Evolutionary conservation across 2,888 invertebrate species (phyloP), one percentile per base, ranked within the genome.

Genomic region (Anoplius nigerrimus): DNA sequence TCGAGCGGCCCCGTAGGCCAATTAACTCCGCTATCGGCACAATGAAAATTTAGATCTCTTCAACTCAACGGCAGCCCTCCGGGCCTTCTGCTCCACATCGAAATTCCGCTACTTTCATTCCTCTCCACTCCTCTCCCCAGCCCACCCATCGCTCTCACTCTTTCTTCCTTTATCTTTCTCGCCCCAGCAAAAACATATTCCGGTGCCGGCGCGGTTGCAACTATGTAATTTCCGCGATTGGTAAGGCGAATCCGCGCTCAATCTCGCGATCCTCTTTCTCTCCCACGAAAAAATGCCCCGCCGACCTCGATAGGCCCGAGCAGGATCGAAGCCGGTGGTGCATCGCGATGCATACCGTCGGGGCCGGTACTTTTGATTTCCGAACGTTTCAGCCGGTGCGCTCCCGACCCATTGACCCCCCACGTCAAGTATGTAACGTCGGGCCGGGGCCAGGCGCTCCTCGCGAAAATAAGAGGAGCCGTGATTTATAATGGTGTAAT

Each of bases 401-500:
- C 57, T 34, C 34, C 65, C 66, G 81, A 82, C 79, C 81, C 65
- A 66, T 61, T 83, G 79, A 83, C 84, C 83, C 75, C 64, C 66
- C 78, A 80, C 80, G 80, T 84, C 77, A 78, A 79, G 72, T 72
- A 67, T 69, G 67, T 60, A 57, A 16, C 21, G 45, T 43, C 18
- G 13, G 70, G 27, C 65, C 48, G 55, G 53, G 51, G 43, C 58
- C 57, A 69, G 72, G 69, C 72, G n/a, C n/a, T n/a, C n/a, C n/a
- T 76, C 75, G 63, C 67, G 71, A 83, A 84, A 84, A 82, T 79
- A 78, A 83, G 74, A 73, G 70, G 78, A 82, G 78, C 71, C 76
- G 78, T 85, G 86, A 87, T 85, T 87, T 86, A 86, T 86, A 86
- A 84, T 81, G 80, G 84, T 76, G 84, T 87, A 86, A 87, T 86